These are phyloP conservation scores for Scaptomyza pallida DNA, from an alignment of 1,140 invertebrate species.

Conservation along the genomic window DNA sequence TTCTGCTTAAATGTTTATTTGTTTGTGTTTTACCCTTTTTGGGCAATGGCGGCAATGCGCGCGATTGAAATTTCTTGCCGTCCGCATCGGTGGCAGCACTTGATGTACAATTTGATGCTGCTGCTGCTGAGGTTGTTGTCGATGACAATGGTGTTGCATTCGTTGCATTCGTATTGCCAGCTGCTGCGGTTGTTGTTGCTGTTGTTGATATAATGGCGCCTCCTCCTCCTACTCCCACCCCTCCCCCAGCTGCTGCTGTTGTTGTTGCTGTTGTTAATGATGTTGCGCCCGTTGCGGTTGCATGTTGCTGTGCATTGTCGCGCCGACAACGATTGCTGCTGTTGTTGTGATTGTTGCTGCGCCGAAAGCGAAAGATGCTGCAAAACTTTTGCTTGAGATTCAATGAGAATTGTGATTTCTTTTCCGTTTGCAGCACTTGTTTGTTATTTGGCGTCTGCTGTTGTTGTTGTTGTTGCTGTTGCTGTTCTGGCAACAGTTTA, in stretches of 20 bases:
- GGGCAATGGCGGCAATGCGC: slow-evolving; percentile 92
- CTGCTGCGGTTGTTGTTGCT: slow-evolving; percentile 10
- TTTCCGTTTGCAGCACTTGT: slow-evolving; percentile 82
- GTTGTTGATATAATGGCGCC: neutral
- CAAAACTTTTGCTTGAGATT: slow-evolving; percentile 94
- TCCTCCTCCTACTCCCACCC: slow-evolving; percentile 49
- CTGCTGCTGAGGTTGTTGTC: slow-evolving; percentile 21
- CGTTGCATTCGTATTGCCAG: no score
- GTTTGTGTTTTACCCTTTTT: slow-evolving; percentile 74
- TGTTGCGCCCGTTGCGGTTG: neutral
- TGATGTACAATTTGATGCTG: slow-evolving; percentile 1
- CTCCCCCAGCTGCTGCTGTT: slow-evolving; percentile 45
- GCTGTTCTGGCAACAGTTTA: slow-evolving; percentile 29
- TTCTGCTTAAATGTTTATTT: neutral
- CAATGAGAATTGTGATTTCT: slow-evolving; percentile 84
- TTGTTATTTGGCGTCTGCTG: slow-evolving; percentile 70
- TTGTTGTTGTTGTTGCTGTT: slow-evolving; percentile 26
- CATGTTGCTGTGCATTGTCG: slow-evolving; percentile 4
- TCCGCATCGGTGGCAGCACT: slow-evolving; percentile 31
- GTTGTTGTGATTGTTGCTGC: slow-evolving; percentile 84
- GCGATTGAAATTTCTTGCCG: slow-evolving; percentile 85
- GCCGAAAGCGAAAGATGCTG: slow-evolving; percentile 91
- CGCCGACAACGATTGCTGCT: slow-evolving; percentile 70
- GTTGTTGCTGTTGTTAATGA: slow-evolving; percentile 20
- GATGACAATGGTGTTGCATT: no score